phyloP scores from a whole-genome alignment of 1,140 invertebrate species.

The Pygmarrhopalites habei region DNA sequence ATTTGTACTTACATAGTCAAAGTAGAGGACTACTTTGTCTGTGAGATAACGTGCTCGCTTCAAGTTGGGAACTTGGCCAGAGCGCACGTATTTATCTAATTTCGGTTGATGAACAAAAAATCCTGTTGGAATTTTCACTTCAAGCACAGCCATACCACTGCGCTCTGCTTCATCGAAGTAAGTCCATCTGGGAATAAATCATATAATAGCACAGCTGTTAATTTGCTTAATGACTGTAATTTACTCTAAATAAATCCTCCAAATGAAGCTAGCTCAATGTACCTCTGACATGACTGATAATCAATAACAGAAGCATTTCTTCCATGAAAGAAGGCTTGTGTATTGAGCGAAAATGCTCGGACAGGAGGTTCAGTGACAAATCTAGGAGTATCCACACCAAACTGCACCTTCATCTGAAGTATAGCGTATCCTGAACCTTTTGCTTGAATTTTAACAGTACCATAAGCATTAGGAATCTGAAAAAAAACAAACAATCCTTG shows the following conservation, averaged over 20 bases:
- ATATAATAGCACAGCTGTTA: no score
- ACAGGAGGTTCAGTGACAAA: slow-evolving; percentile 79
- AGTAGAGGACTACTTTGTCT: slow-evolving; percentile 85
- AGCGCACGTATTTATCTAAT: slow-evolving; percentile 72
- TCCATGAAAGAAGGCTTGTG: slow-evolving; percentile 68
- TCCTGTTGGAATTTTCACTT: slow-evolving; percentile 85
- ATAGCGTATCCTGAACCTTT: slow-evolving; percentile 86
- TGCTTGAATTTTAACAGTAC: slow-evolving; percentile 80
- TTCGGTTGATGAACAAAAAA: slow-evolving; percentile 88
- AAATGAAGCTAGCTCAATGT: slow-evolving; percentile 9
- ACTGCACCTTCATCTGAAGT: slow-evolving; percentile 86
- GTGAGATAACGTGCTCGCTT: slow-evolving; percentile 74
- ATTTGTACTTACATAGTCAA: slow-evolving; percentile 74
- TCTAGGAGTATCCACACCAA: slow-evolving; percentile 81
- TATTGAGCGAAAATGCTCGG: slow-evolving; percentile 63
- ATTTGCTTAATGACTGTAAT: no score
- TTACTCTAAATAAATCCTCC: neutral
- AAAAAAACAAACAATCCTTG: no score
- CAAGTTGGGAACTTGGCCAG: slow-evolving; percentile 62
- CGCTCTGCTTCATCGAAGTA: slow-evolving; percentile 35
- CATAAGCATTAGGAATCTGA: slow-evolving; percentile 83
- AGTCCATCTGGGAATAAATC: slow-evolving; percentile 45
- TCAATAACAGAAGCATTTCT: slow-evolving; percentile 88
- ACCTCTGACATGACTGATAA: slow-evolving; percentile 74
- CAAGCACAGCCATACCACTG: slow-evolving; percentile 85